A percentile compares a stretch with the other conserved stretches of the same genome.
phyloP scores from a whole-genome alignment of 2,797 vertebrate species.

The Cryptoprocta ferox region DNA sequence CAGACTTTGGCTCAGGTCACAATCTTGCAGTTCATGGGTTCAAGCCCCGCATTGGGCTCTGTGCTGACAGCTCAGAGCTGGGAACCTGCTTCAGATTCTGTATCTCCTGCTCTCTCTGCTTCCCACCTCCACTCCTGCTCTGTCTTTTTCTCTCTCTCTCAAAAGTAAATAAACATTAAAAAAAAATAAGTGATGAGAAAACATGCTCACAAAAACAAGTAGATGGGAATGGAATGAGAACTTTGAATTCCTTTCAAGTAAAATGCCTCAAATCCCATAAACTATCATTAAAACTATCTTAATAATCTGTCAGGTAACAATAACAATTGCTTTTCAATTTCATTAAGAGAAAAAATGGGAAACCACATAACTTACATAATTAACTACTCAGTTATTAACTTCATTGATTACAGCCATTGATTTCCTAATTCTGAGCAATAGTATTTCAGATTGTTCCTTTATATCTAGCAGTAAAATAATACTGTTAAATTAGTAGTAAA shows the following conservation, averaged over 20 bases:
- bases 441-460: slow-evolving; percentile 17
- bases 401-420: neutral
- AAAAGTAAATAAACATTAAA: no score
- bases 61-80: no score
- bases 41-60: no score
- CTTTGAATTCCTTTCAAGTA: neutral
- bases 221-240: neutral
- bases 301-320: neutral
- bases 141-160: no score
- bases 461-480: neutral
- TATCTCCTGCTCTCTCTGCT: no score
- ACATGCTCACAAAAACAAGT: neutral
- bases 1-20: no score
- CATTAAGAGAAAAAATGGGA: slow-evolving; percentile 15
- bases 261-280: neutral
- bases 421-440: neutral
- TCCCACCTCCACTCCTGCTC: no score
- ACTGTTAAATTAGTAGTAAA: neutral
- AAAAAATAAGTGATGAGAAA: neutral
- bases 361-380: neutral
- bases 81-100: no score
- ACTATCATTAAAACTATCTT: neutral
- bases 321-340: neutral
- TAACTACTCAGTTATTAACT: neutral
- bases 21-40: no score